These are phyloP conservation scores for Ectobius pallidus DNA, from an alignment of 2,888 invertebrate genomes.

Conservation along the genomic window DNA sequence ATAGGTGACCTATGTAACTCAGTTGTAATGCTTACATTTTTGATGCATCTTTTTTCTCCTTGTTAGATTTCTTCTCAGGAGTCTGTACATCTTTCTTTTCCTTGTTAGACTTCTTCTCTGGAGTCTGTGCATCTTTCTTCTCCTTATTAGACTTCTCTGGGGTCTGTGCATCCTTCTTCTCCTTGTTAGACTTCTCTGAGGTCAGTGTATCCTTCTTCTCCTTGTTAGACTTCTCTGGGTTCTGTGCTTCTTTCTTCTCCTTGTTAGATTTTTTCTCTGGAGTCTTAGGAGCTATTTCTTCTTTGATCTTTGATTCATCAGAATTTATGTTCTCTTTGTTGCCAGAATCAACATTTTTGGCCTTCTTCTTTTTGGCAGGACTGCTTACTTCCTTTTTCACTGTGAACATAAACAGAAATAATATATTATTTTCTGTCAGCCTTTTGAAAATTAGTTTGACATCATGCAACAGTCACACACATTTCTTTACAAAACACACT, in stretches of 20 bases:
- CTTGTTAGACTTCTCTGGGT: too few relatives aligned
- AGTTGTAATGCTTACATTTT: slow-evolving; percentile 9
- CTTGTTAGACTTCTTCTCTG: slow-evolving; percentile 45
- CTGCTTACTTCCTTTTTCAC: slow-evolving; percentile 10
- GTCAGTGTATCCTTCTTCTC: too few relatives aligned
- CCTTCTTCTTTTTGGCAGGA: slow-evolving; percentile 52
- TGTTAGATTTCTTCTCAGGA: too few relatives aligned
- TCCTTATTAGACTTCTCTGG: too few relatives aligned
- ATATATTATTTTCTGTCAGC: too few relatives aligned
- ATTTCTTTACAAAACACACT: too few relatives aligned
- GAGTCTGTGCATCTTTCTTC: slow-evolving; percentile 48
- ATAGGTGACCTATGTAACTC: too few relatives aligned
- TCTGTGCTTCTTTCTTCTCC: slow-evolving; percentile 20
- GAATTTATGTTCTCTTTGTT: slow-evolving; percentile 42
- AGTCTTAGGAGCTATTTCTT: slow-evolving; percentile 49
- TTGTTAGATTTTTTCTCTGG: slow-evolving; percentile 51
- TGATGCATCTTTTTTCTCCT: slow-evolving; percentile 17
- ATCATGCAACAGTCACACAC: too few relatives aligned
- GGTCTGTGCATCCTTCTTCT: too few relatives aligned
- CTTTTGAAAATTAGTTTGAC: too few relatives aligned
- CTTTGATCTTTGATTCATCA: slow-evolving; percentile 50
- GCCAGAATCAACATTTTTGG: slow-evolving; percentile 49
- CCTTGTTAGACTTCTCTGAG: too few relatives aligned
- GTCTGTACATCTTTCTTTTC: slow-evolving; percentile 22
- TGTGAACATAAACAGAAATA: neutral